Base-by-base conservation (phyloP, 2,888 invertebrate genomes). In the Sminthurinus aureus region DNA sequence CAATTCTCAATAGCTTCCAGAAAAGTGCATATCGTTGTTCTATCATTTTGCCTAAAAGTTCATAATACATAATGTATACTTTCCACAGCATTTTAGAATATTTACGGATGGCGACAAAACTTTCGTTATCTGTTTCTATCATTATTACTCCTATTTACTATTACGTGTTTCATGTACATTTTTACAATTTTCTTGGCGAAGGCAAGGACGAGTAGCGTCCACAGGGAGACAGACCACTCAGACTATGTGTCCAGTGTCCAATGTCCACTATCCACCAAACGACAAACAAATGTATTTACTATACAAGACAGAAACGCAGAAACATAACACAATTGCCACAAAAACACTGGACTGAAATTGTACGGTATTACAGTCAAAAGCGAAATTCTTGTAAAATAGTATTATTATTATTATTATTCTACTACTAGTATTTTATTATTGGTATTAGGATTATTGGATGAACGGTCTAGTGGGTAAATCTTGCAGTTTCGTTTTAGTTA, bases 21-120 rank as follows among this genome's bases (percentile, higher is more conserved):
- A 81, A 81, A 81, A 81, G 80, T 81, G 80, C 80, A 73, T 73
- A 81, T 51, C 51, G 74, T 73, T 81, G 80, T 81, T 73, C 80
- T 73, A 73, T 74, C 74, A 73, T 81, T 73, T 81, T 38, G 38
- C 38, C 38, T 6, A 38, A 38, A 38, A 38, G 38, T 38, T 38
- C 38, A 38, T 38, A 38, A 38, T 38, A 38, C 38, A 38, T 38
- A 38, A 38, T 38, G 38, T 38, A 38, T 38, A 38, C 38, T 38
- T 38, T 38, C 38, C 1, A 38, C 38, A 38, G n/a, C n/a, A n/a
- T n/a, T n/a, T n/a, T n/a, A n/a, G 26, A 51, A 73, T 80, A 80
- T 73, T 71, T 51, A 80, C 24, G 69, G 0, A 24, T 20, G 22
- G 52, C 26, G 52, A 20, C 24, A 66, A 66, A n/a, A 18, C 67